A percentile compares a stretch with the other conserved stretches of the same genome.
phyloP scores from a whole-genome alignment of 2,113 vertebrate genomes.

The Malurus alboscapulatus region DNA sequence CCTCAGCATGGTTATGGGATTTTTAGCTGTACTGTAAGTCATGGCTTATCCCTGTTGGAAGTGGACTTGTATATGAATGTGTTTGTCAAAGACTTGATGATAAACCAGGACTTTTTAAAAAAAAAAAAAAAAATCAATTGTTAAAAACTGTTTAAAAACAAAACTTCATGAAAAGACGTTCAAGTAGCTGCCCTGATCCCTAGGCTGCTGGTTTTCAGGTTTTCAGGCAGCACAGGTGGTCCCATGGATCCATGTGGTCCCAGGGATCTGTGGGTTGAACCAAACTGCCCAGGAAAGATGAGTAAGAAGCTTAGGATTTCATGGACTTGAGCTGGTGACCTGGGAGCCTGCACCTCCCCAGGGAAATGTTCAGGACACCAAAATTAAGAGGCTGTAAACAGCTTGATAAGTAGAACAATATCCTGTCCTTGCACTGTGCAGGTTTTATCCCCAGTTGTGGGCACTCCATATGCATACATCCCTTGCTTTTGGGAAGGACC shows the following conservation, averaged over 20 bases:
- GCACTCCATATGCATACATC: rapidly evolving
- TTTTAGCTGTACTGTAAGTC: background rate
- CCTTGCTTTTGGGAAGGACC: background rate
- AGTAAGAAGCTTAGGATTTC: background rate
- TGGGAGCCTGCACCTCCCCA: background rate
- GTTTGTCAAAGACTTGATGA: background rate
- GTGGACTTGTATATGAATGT: background rate
- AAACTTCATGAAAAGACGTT: background rate
- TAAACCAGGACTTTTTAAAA: background rate
- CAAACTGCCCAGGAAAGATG: background rate
- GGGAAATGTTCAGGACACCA: background rate
- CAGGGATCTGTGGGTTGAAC: background rate
- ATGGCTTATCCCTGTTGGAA: background rate
- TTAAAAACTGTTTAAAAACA: background rate
- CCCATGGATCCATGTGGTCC: rapidly evolving
- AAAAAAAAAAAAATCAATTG: background rate
- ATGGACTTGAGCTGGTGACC: background rate
- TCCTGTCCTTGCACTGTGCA: background rate
- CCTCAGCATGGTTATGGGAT: background rate
- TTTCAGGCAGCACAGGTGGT: background rate
- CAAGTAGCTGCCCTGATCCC: background rate
- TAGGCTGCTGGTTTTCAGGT: background rate
- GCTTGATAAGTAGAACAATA: background rate
- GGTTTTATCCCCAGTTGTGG: background rate
- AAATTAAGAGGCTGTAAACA: background rate